Conservation (phyloP, 2,888 invertebrate species). For the Xanthia icteritia region DNA sequence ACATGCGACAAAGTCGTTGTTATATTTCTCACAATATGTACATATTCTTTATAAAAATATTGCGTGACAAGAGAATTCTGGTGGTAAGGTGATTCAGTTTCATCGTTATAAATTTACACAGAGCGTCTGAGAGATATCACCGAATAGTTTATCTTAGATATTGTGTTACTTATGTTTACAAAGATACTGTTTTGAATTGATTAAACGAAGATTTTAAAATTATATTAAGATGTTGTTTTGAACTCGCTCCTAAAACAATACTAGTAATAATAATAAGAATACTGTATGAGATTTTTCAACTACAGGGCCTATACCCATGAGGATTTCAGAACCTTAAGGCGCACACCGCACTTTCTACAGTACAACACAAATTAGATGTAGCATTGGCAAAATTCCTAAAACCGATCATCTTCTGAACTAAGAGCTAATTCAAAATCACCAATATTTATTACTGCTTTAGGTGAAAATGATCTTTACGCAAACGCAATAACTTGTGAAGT, state of each 20-base stretch:
- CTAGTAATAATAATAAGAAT: no score
- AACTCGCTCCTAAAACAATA: background rate
- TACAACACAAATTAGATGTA: no score
- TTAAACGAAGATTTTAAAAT: slow-evolving; percentile 14
- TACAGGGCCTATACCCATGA: no score
- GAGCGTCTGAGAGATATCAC: slow-evolving; percentile 17
- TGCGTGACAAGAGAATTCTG: slow-evolving; percentile 1
- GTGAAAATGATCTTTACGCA: no score
- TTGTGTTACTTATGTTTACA: slow-evolving; percentile 12
- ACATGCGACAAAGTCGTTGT: background rate
- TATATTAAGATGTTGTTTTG: slow-evolving; percentile 1
- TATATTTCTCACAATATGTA: background rate
- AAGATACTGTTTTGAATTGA: slow-evolving; percentile 25
- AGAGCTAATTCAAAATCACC: no score
- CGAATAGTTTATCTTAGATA: slow-evolving; percentile 24
- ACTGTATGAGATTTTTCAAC: no score
- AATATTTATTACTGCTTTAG: no score
- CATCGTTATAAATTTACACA: slow-evolving; percentile 52
- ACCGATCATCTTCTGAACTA: no score
- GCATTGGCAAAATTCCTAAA: no score
- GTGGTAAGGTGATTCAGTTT: slow-evolving; percentile 47
- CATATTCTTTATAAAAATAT: slow-evolving; percentile 10
- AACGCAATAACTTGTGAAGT: no score
- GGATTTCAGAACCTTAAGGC: no score
- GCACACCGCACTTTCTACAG: no score